Evolutionary conservation across 2,113 vertebrate genomes (phyloP).

Genomic region (Hippopotamus amphibius): DNA sequence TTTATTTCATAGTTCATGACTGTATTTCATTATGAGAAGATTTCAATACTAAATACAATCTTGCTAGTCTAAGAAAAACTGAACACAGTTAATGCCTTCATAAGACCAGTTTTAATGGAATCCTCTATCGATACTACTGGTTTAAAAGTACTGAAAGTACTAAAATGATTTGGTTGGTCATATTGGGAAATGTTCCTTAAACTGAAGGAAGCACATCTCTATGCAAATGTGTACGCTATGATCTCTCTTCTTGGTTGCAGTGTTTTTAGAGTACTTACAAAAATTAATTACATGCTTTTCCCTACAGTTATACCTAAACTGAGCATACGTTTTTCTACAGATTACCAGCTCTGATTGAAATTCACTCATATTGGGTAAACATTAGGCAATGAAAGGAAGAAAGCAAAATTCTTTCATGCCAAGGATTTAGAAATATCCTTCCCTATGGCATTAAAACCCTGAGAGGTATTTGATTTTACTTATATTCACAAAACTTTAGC

Average conservation of each 20-base stretch:
- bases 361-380: neutral
- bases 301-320: neutral
- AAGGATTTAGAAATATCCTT: neutral
- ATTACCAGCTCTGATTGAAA: neutral
- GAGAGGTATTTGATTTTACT: constrained; percentile 38
- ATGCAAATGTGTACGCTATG: neutral
- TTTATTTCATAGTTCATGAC: constrained; percentile 24
- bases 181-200: constrained; percentile 10
- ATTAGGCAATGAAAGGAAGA: neutral
- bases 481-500: neutral
- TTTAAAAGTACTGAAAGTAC: neutral
- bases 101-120: neutral
- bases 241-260: neutral
- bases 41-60: constrained; percentile 51
- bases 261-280: neutral
- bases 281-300: neutral
- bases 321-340: neutral
- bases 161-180: constrained; percentile 19
- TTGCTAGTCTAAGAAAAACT: constrained; percentile 35
- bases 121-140: neutral
- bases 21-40: constrained; percentile 42
- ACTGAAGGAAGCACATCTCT: neutral
- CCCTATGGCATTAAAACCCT: constrained; percentile 44
- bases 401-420: constrained; percentile 3
- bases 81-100: neutral